These are phyloP conservation scores for Pseudococcus longispinus DNA, from an alignment of 2,888 invertebrate genomes.

Conservation along the genomic window DNA sequence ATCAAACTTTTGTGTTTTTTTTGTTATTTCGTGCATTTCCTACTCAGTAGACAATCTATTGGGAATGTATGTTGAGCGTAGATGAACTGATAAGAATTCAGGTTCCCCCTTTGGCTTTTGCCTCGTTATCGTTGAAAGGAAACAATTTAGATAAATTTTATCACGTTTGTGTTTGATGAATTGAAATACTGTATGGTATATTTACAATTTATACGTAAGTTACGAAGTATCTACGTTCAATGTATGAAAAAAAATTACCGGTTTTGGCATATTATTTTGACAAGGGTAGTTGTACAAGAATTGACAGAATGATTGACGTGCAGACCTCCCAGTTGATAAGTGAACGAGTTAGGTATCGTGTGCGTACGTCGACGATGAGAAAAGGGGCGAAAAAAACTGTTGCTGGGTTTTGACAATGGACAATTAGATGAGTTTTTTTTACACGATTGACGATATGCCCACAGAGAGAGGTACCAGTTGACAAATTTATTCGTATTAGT, in stretches of 20 bases:
- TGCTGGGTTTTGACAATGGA: conserved; percentile 32
- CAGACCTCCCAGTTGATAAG: conserved; percentile 24
- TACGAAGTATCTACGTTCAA: background rate
- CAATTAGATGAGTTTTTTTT: conserved; percentile 32
- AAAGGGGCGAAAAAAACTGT: conserved; percentile 41
- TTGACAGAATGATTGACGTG: conserved; percentile 50
- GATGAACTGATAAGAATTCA: background rate
- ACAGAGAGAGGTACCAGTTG: background rate
- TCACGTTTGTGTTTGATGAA: background rate
- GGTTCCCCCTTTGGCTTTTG: background rate
- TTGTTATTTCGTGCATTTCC: too few relatives aligned
- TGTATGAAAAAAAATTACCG: conserved; percentile 23
- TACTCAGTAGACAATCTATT: background rate
- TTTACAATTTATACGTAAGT: background rate
- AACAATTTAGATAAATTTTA: background rate
- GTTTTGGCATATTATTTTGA: conserved; percentile 48
- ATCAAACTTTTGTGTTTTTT: too few relatives aligned
- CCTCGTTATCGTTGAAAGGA: background rate
- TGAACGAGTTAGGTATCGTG: conserved; percentile 18
- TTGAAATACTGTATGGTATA: background rate
- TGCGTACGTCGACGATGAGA: background rate
- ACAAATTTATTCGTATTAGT: conserved; percentile 46
- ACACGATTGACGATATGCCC: background rate
- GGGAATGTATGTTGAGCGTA: background rate
- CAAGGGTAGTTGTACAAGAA: conserved; percentile 48